A percentile compares a stretch with the other conserved stretches of the same genome.
Evolutionary conservation across 2,888 invertebrate species (phyloP).

Genomic region (Latrodectus elegans): DNA sequence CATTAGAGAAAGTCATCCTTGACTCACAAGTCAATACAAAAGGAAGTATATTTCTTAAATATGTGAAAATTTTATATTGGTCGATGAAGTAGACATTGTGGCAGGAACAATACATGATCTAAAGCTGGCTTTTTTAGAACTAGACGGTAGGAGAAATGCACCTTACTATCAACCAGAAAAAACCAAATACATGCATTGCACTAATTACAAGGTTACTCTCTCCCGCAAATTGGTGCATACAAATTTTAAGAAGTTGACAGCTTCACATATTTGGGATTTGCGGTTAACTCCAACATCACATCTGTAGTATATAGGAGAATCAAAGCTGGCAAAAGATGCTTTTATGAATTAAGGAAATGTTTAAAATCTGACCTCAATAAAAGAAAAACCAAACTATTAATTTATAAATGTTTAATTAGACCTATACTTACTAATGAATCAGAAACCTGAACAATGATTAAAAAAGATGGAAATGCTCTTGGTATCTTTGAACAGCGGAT

Average conservation of each 20-base stretch:
- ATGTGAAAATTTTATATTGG: not conserved
- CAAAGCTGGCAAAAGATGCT: not conserved
- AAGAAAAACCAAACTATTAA: not conserved
- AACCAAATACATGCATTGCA: not conserved
- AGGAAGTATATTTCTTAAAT: not conserved
- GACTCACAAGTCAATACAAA: not conserved
- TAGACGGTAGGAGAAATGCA: not conserved
- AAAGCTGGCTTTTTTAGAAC: not conserved
- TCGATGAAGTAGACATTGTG: not conserved
- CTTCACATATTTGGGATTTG: not conserved
- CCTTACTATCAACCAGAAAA: not conserved
- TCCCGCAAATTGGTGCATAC: not conserved
- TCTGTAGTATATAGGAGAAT: not conserved
- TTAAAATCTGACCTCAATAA: not conserved
- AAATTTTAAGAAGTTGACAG: not conserved
- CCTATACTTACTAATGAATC: not conserved
- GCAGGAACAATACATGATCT: not conserved
- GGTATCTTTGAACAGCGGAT: not conserved
- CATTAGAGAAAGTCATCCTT: not conserved
- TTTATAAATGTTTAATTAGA: not conserved
- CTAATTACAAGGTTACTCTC: not conserved
- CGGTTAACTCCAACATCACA: not conserved
- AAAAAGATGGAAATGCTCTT: not conserved
- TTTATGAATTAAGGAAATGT: not conserved
- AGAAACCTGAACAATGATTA: not conserved